Base-by-base conservation (phyloP, 2,888 invertebrate species). In the Arctia plantaginis region DNA sequence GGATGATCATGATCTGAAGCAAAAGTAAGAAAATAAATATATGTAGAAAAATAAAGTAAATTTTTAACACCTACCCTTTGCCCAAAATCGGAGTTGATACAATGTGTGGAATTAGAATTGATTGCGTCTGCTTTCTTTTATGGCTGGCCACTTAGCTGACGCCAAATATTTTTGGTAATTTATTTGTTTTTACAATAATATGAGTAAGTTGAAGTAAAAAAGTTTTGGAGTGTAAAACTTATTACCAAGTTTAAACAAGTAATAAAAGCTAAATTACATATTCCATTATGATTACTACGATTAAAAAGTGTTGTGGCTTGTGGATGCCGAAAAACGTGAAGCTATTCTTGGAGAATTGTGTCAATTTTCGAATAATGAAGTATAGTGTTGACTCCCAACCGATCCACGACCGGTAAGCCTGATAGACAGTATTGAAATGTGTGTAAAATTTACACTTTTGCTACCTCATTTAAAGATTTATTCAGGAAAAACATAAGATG, bases 1-100 rank as follows among this genome's bases (percentile, higher is more conserved):
- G 66, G 13, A 90, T 47, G 87, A 90, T 88, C 73, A 77, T 83
- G 51, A n/a, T 74, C 81, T 81, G 73, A 33, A 77, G 77, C 68
- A 75, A 69, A 51, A 30, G 27, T 10, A 47, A 47, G 7, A 27
- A 51, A 12, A 47, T 18, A 13, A 10, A 51, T 7, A 23, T n/a
- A 10, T 55, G 3, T 8, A n/a, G 12, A n/a, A 13, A 12, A 13
- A 27, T 13, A 3, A 27, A 27, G n/a, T 13, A 4, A 13, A 13
- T 55, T 55, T 0, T 59, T n/a, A 55, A 51, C 0, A 55, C 51
- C 23, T 1, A 23, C 0, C 51, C 10, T 51, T 20, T 47, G 20
- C 7, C 47, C 47, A 6, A 18, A 20, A 20, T 47, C 0, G 44
- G 3, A 35, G 35, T 35, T 35, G 6, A 44, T 44, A 15, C 15